Conservation (phyloP, 2,113 vertebrate species). For the Hystrix cristata region DNA sequence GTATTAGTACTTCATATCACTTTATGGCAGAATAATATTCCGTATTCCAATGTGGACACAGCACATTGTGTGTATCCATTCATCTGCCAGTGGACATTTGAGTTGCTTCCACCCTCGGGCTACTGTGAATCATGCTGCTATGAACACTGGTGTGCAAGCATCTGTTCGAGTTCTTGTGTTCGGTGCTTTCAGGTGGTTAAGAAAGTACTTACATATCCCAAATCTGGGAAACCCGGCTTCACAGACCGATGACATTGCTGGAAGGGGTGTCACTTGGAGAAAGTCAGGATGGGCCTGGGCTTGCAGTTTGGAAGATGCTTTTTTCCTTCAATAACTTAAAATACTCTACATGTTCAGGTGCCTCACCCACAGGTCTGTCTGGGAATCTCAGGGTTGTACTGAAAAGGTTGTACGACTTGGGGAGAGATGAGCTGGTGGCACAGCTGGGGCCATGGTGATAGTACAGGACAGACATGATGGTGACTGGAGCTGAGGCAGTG, state of each 20-base stretch:
- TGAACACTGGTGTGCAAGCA: fast-evolving
- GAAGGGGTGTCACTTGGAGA: neutral
- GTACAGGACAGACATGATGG: neutral
- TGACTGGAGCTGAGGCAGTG: neutral
- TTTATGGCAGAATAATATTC: neutral
- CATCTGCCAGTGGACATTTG: neutral
- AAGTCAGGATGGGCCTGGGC: too few relatives aligned
- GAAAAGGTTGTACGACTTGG: neutral
- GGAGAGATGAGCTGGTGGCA: neutral
- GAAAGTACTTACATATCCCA: neutral
- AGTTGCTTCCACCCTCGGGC: neutral
- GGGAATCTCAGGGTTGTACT: neutral
- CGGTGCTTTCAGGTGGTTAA: neutral
- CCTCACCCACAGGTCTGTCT: neutral
- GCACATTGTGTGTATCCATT: fast-evolving
- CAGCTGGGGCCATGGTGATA: too few relatives aligned
- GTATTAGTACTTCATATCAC: neutral
- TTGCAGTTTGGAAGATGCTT: neutral
- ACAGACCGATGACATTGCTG: neutral
- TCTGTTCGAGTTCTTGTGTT: neutral
- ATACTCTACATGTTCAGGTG: neutral
- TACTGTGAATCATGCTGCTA: neutral
- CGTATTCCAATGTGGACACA: fast-evolving
- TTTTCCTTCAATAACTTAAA: neutral
- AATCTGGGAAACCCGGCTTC: neutral